phyloP scores from a whole-genome alignment of 1,140 invertebrate genomes.

The Drosophila mauritiana region DNA sequence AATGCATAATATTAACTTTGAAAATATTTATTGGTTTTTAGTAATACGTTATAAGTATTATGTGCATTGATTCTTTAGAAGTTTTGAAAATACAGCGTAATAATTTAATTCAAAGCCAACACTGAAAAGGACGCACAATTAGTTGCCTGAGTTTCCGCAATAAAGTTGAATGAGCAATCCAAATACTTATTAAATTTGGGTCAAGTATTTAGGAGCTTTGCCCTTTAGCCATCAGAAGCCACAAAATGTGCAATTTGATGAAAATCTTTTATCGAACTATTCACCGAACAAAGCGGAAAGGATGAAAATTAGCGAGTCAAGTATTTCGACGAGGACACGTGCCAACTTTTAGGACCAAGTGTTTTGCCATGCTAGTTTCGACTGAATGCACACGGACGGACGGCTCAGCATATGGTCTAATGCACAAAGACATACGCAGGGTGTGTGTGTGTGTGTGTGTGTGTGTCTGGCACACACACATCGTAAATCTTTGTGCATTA shows the following conservation, averaged over 20 bases:
- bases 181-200: constrained; percentile 27
- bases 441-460: too few relatives aligned
- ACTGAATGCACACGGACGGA: constrained; percentile 42
- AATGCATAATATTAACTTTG: too few relatives aligned
- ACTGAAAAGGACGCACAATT: background rate
- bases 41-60: too few relatives aligned
- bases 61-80: too few relatives aligned
- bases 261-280: constrained; percentile 55
- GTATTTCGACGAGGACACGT: constrained; percentile 37
- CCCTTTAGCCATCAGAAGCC: constrained; percentile 22
- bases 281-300: constrained; percentile 52
- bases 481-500: constrained; percentile 75
- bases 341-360: constrained; percentile 32
- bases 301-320: constrained; percentile 61
- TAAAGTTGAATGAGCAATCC: constrained; percentile 10
- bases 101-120: background rate
- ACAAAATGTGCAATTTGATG: constrained; percentile 62
- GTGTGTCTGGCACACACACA: constrained; percentile 16
- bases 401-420: constrained; percentile 16
- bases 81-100: too few relatives aligned
- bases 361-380: constrained; percentile 39
- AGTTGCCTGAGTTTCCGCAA: constrained; percentile 2
- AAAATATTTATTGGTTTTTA: too few relatives aligned
- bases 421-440: constrained; percentile 28
- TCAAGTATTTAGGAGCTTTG: constrained; percentile 6